Evolutionary conservation across 2,113 vertebrate species (phyloP).

Genomic region (Notarius lentiginosus): DNA sequence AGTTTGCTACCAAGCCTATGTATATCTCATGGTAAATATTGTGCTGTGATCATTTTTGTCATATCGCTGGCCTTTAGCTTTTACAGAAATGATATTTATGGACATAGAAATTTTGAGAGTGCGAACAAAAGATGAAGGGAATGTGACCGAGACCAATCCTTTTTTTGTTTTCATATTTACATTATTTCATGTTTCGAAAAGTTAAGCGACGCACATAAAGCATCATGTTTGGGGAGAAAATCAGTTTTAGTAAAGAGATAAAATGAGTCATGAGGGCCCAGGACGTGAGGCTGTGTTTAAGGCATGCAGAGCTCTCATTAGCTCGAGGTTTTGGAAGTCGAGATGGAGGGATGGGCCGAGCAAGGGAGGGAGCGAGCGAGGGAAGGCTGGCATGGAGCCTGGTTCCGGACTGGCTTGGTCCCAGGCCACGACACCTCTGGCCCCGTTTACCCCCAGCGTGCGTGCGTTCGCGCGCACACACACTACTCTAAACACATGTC

Average conservation of each 20-base stretch:
- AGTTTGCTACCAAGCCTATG: not conserved
- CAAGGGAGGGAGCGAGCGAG: not conserved
- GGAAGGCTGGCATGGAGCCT: constrained; percentile 59
- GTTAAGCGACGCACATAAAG: not conserved
- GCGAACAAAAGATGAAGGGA: not conserved
- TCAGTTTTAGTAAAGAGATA: not conserved
- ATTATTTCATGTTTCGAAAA: not conserved
- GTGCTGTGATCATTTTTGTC: not conserved
- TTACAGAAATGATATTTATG: not conserved
- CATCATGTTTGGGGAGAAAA: not conserved
- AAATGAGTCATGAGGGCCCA: constrained; percentile 29
- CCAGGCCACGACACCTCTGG: constrained; percentile 69
- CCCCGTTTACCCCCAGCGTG: constrained; percentile 64
- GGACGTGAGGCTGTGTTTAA: constrained; percentile 39
- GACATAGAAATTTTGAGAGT: not conserved
- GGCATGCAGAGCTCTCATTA: constrained; percentile 72
- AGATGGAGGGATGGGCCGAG: constrained; percentile 41
- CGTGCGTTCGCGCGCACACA: constrained; percentile 17
- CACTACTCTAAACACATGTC: not conserved
- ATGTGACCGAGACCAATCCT: not conserved
- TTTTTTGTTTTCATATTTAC: not conserved
- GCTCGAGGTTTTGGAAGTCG: constrained; percentile 68
- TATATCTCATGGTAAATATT: no score
- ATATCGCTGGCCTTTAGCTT: not conserved
- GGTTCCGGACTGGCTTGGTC: constrained; percentile 64